Evolutionary conservation across 1,140 invertebrate species (phyloP).

Genomic region (Phortica variegata): DNA sequence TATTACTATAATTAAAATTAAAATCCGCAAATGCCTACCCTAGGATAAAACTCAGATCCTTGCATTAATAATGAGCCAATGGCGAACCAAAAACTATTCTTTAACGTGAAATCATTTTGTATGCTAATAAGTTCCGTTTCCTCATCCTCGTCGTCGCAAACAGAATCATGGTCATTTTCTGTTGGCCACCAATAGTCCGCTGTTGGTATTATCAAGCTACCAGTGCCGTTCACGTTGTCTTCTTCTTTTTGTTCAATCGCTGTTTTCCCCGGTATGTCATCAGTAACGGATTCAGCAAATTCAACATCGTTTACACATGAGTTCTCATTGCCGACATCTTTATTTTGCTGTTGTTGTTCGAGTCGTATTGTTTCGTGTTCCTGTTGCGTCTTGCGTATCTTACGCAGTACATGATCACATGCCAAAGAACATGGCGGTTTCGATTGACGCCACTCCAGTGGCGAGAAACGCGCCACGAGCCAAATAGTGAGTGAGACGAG

Average conservation of each 20-base stretch:
- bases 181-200: too few relatives aligned
- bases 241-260: too few relatives aligned
- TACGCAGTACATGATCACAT: conserved; percentile 37
- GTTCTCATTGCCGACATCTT: not conserved
- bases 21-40: conserved; percentile 60
- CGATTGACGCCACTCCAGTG: conserved; percentile 84
- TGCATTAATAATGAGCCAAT: conserved; percentile 94
- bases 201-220: too few relatives aligned
- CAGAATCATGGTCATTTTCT: conserved; percentile 5
- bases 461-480: conserved; percentile 91
- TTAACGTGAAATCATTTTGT: conserved; percentile 72
- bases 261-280: not conserved
- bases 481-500: conserved; percentile 91
- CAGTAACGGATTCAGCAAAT: not conserved
- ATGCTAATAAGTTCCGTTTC: conserved; percentile 58
- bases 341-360: not conserved
- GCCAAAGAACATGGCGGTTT: conserved; percentile 37
- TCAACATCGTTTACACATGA: not conserved
- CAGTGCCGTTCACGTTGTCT: conserved; percentile 3
- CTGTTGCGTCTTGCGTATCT: conserved; percentile 18
- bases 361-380: not conserved
- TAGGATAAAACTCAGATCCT: conserved; percentile 84
- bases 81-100: conserved; percentile 87
- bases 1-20: too few relatives aligned
- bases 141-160: conserved; percentile 26